Evolutionary conservation across 2,797 vertebrate genomes (phyloP).

Genomic region (Australoheros facetus): DNA sequence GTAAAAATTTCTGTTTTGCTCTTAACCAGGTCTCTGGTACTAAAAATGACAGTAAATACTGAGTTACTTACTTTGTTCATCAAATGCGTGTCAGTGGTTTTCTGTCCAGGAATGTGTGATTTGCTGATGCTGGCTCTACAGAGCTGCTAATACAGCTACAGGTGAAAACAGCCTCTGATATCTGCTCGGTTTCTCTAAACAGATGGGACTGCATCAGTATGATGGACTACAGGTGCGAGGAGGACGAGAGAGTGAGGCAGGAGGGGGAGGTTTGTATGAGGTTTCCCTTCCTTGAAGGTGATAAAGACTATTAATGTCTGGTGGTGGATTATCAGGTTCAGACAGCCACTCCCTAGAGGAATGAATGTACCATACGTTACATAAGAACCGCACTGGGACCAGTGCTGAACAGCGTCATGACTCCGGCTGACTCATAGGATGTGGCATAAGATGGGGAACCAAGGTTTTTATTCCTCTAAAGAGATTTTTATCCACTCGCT

Average conservation of each 20-base stretch:
- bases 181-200: slow-evolving; percentile 33
- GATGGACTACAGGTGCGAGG: slow-evolving; percentile 38
- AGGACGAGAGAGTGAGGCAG: neutral
- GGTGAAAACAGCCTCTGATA: slow-evolving; percentile 9
- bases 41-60: neutral
- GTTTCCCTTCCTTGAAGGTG: slow-evolving; percentile 47
- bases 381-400: slow-evolving; percentile 39
- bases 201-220: slow-evolving; percentile 38
- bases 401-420: slow-evolving; percentile 15
- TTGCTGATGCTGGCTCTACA: neutral
- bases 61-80: neutral
- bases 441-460: slow-evolving; percentile 1
- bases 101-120: slow-evolving; percentile 5
- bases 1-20: neutral
- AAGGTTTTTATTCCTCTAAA: neutral
- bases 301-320: slow-evolving; percentile 41
- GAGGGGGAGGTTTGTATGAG: neutral
- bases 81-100: slow-evolving; percentile 23
- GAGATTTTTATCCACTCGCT: neutral
- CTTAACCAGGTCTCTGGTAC: neutral
- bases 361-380: slow-evolving; percentile 21
- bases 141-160: slow-evolving; percentile 8
- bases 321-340: slow-evolving; percentile 39
- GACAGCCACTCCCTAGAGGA: slow-evolving; percentile 36
- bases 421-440: slow-evolving; percentile 45